Base-by-base conservation (phyloP, 2,888 invertebrate species). In the Ormia ochracea region DNA sequence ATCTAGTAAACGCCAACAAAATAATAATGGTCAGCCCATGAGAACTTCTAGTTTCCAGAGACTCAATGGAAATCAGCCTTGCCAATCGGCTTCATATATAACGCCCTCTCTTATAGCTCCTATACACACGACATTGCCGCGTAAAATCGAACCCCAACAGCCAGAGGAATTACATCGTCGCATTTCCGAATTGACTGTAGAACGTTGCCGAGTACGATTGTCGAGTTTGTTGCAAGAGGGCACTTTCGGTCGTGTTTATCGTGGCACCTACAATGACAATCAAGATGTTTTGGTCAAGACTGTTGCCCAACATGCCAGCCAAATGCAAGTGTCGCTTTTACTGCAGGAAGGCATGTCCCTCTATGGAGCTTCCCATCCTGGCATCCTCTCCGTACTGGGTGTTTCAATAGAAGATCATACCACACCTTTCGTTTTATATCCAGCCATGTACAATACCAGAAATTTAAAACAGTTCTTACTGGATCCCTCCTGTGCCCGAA, bases 331-430 rank as follows among this genome's bases (percentile, higher is more conserved):
- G 56, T 95, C 96, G 2, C 91, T 96, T 92, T 94, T 91, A 94
- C 96, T 96, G 88, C 92, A 92, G 90, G 92, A 92, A 88, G 92
- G 92, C 56, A 92, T 93, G 88, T 91, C 92, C 88, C 89, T 93
- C 48, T 93, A 93, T 83, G 93, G 93, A 0, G 90, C 93, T 23
- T 91, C 92, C 23, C 93, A 93, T 85, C 92, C 97, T 68, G 92
- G 96, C 82, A 93, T 98, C 66, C 91, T 96, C 65, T 95, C 96
- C 2, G 94, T 98, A 19, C 91, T 95, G 74, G 96, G 96, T 17
- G 96, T 96, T 10, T 97, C 96, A 83, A 95, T 97, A 85, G 96
- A 97, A 89, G 96, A 96, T 86, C 94, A 96, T 86, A 94, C 95
- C 0, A 95, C 96, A 19, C 97, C 97, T 0, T 96, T 96, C 90